Base-by-base conservation (phyloP, 2,113 vertebrate genomes). In the Gnathonemus longibarbis region DNA sequence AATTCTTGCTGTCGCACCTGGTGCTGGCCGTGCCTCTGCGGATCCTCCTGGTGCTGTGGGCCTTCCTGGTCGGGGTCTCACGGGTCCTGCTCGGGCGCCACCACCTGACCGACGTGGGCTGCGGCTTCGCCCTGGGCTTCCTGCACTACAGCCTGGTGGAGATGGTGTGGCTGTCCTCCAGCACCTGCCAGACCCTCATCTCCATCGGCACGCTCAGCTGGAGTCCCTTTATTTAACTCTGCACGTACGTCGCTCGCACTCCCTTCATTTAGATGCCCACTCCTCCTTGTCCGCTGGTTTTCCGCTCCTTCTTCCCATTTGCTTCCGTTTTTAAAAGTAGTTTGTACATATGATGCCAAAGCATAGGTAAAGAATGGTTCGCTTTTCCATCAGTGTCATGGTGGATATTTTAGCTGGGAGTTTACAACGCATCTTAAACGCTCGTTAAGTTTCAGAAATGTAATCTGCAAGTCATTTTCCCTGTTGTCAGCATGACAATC, bases 1-100 rank as follows among this genome's bases (percentile, higher is more conserved):
- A 97, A 94, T 99, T 98, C 95, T 97, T 99, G 91, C 95, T 98
- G 90, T 97, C 94, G 89, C 98, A 99, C 95, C 95, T 99, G 94
- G 98, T 99, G 45, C 94, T 99, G 90, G 98, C 98, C 0, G 97
- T 99, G 89, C 98, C 98, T 0, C 94, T 99, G 19, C 96, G 98
- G 1, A 94, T 98, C 91, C 95, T 99, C 91, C 95, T 99, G 90
- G 96, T 98, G 85, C 94, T 99, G 87, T 99, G 98, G 98, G 97
- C 97, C n/a, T 88, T 97, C 74, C 96, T 97, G 0, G 97, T 97
- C 91, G 97, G 97, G 50, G 88, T 97, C 1, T 99, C 98, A 0
- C 96, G 97, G 0, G 94, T 99, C 70, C 95, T 98, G 95, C 97
- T 98, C 35, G 98, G 98, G 2, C 96, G 97, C 35, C 97, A 99